Base-by-base conservation (phyloP, 2,797 vertebrate species). In the Hipposideros larvatus region DNA sequence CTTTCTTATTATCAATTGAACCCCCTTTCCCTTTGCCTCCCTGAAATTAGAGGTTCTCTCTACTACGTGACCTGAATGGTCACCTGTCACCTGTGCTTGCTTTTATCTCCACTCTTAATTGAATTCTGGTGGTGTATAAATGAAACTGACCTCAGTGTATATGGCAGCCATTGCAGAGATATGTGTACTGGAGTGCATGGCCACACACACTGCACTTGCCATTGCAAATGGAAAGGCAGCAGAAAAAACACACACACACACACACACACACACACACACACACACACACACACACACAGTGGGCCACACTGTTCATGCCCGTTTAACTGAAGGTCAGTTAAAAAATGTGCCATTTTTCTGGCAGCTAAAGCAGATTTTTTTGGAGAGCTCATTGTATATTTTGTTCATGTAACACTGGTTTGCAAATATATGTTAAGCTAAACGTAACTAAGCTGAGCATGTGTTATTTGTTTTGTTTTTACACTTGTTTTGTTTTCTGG, bases 401-500 rank as follows among this genome's bases (percentile, higher is more conserved):
- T 97, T 95, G 53, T 93, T 90, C 65, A 93, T 97, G 91, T 75
- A 95, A 94, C 86, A 93, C 71, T 74, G 28, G 89, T 93, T 97
- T 98, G 77, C 90, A 94, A 95, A 95, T 97, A 89, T 95, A 71
- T 96, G 94, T 96, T 97, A 91, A 97, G 97, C 97, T 97, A 91
- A 97, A 97, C 96, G 78, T 97, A 95, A 96, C 97, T 96, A 97
- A 98, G 97, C 97, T 98, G 97, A 98, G 98, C 96, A 97, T 97
- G 77, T 98, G 43, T 95, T 34, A 93, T 74, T 80, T 94, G 90
- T 97, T 97, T 96, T 95, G 86, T 96, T 96, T 97, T 97, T 89
- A 94, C 98, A 98, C 95, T 91, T 83, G n/a, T 98, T 98, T 98
- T 98, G 96, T 98, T 98, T 98, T 98, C 97, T 98, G 93, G 97